A percentile compares a stretch with the other conserved stretches of the same genome.
Evolutionary conservation across 2,888 invertebrate genomes (phyloP).

Genomic region (Eupithecia vulgata): DNA sequence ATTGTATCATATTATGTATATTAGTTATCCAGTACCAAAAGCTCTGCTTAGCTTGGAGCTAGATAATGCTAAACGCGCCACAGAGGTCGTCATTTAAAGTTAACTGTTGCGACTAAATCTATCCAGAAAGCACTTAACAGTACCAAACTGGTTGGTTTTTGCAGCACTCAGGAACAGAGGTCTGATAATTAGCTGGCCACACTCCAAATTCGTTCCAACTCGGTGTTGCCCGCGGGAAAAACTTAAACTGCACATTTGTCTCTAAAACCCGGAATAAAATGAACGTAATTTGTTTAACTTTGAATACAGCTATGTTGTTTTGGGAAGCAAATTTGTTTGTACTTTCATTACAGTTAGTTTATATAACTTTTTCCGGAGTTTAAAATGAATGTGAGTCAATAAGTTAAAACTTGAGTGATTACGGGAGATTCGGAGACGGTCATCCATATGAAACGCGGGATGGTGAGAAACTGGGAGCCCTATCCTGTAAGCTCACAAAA

Average conservation of each 20-base stretch:
- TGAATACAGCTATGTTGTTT: conserved; percentile 18
- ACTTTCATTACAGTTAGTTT: neutral
- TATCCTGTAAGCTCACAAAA: too few species aligned
- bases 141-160: conserved; percentile 30
- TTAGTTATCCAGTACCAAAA: too few species aligned
- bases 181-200: conserved; percentile 50
- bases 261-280: conserved; percentile 33
- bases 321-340: conserved; percentile 3
- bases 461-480: too few species aligned
- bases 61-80: too few species aligned
- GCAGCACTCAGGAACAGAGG: conserved; percentile 34
- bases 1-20: too few species aligned
- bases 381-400: neutral
- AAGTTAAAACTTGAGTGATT: neutral
- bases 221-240: conserved; percentile 43
- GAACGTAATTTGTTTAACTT: conserved; percentile 37
- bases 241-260: conserved; percentile 43
- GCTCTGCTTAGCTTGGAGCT: too few species aligned
- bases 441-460: too few species aligned
- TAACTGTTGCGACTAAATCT: conserved; percentile 19
- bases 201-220: conserved; percentile 42
- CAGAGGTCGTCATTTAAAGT: too few species aligned
- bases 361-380: neutral
- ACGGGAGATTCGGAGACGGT: neutral
- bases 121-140: conserved; percentile 28